Conservation (phyloP, 2,888 invertebrate species). For the Lucinisca nassula region DNA sequence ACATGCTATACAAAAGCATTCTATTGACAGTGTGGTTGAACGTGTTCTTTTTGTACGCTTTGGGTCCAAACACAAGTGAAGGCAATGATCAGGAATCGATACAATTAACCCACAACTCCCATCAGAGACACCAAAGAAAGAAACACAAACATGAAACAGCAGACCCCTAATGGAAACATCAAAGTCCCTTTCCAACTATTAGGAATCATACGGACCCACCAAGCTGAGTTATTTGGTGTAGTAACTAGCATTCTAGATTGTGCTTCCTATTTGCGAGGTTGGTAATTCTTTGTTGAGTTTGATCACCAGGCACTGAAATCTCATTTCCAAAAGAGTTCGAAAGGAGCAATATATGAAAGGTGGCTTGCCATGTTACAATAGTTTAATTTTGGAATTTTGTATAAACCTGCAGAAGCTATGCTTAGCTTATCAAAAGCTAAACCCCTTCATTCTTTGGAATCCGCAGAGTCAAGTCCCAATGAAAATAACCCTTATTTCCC, state of each 20-base stretch:
- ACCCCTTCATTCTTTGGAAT: neutral
- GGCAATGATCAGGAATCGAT: too few species aligned
- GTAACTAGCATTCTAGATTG: slow-evolving; percentile 29
- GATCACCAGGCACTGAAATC: slow-evolving; percentile 32
- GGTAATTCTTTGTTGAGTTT: slow-evolving; percentile 33
- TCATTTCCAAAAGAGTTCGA: slow-evolving; percentile 16
- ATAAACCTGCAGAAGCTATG: slow-evolving; percentile 29
- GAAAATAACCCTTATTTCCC: neutral
- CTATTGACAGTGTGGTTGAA: slow-evolving; percentile 10
- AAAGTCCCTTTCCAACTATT: slow-evolving; percentile 23
- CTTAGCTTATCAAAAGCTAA: neutral
- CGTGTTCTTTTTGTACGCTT: slow-evolving; percentile 29
- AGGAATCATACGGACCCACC: slow-evolving; percentile 20
- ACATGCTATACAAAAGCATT: slow-evolving; percentile 46
- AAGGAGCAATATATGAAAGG: slow-evolving; percentile 33
- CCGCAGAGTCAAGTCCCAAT: neutral
- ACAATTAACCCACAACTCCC: too few species aligned
- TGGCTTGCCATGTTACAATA: slow-evolving; percentile 28
- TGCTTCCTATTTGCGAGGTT: neutral
- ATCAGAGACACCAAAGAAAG: too few species aligned
- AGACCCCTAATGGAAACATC: too few species aligned
- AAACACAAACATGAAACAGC: too few species aligned
- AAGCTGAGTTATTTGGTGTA: slow-evolving; percentile 29
- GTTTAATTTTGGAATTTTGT: slow-evolving; percentile 18
- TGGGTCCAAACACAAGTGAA: too few species aligned